phyloP scores from a whole-genome alignment of 2,113 vertebrate species.

The Dasypus novemcinctus region DNA sequence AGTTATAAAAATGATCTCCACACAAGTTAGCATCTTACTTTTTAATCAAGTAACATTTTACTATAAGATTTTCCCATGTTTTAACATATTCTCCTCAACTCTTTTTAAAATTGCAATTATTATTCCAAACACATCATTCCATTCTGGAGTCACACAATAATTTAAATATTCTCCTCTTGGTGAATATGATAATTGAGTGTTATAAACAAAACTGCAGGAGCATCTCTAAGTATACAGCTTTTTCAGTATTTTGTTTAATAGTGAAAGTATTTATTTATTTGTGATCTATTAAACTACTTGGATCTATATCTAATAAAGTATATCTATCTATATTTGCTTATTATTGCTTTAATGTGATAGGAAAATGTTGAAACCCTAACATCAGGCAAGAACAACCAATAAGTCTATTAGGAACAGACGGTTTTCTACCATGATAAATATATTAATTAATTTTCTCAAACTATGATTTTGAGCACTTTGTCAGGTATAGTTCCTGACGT shows the following conservation, averaged over 20 bases:
- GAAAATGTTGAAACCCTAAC: constrained; percentile 70
- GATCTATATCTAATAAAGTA: neutral
- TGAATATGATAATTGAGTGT: neutral
- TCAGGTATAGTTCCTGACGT: neutral
- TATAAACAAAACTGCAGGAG: neutral
- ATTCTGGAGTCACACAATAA: neutral
- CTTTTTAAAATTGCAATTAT: neutral
- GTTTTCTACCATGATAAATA: constrained; percentile 78
- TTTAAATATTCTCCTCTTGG: neutral
- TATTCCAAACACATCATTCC: neutral
- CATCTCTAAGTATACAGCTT: neutral
- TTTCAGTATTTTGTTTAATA: neutral
- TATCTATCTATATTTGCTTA: neutral
- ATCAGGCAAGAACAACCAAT: constrained; percentile 62
- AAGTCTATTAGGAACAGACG: constrained; percentile 70
- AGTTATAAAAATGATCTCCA: neutral
- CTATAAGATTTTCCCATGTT: neutral
- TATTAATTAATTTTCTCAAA: constrained; percentile 58
- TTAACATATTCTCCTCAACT: neutral
- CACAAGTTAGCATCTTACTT: neutral
- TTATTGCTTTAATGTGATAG: constrained; percentile 80
- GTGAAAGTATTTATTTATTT: neutral
- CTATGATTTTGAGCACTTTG: neutral
- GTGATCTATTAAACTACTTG: neutral
- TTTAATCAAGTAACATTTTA: neutral